Evolutionary conservation across 2,797 vertebrate genomes (phyloP).

Genomic region (Sparidentex hasta): DNA sequence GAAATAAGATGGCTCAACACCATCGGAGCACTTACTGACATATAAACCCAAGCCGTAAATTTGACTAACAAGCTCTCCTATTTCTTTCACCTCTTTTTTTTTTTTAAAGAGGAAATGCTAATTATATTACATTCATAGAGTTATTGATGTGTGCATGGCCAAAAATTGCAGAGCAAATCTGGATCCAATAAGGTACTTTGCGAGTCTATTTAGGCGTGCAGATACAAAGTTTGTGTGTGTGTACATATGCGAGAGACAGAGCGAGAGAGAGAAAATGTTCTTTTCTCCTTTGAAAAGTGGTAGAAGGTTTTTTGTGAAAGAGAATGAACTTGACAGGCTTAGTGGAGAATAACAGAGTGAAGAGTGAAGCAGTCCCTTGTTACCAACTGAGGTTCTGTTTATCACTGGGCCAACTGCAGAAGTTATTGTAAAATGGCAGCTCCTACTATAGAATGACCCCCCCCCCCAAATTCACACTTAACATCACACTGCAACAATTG

Average conservation of each 20-base stretch:
- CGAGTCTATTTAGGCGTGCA: conserved; percentile 49
- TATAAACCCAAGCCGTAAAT: conserved; percentile 83
- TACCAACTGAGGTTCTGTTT: conserved; percentile 74
- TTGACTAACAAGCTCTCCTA: conserved; percentile 86
- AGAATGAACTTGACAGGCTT: conserved; percentile 63
- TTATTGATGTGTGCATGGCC: conserved; percentile 77
- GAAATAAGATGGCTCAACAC: conserved; percentile 83
- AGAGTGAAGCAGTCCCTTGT: conserved; percentile 69
- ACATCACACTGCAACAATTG: conserved; percentile 10
- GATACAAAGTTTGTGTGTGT: conserved; percentile 21
- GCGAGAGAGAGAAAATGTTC: conserved; percentile 44
- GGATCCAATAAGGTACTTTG: conserved; percentile 72
- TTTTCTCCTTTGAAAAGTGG: conserved; percentile 69
- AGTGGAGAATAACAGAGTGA: conserved; percentile 64
- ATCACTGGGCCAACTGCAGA: conserved; percentile 67
- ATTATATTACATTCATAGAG: conserved; percentile 81
- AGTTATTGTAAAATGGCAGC: conserved; percentile 65
- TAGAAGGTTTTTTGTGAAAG: conserved; percentile 60
- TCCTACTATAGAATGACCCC: conserved; percentile 60
- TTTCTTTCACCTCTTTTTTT: conserved; percentile 72
- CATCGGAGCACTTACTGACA: conserved; percentile 79
- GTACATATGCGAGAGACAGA: conserved; percentile 34
- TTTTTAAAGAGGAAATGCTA: conserved; percentile 69
- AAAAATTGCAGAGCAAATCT: conserved; percentile 75
- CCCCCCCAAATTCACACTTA: conserved; percentile 38